These are phyloP conservation scores for Polydesmus complanatus DNA, from an alignment of 2,888 invertebrate species.

Conservation along the genomic window DNA sequence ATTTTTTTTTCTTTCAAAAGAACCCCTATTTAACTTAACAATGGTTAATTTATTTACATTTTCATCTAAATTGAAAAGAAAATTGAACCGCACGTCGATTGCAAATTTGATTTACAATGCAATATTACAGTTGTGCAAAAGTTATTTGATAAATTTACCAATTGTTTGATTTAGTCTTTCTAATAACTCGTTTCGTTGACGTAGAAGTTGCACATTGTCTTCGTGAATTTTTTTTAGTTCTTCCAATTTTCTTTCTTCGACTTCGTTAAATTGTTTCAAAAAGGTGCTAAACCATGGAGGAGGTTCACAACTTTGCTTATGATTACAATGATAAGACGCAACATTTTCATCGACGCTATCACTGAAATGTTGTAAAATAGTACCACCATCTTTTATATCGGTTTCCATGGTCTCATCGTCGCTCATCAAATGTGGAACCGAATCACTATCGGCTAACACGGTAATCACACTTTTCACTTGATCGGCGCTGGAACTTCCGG, in stretches of 20 bases:
- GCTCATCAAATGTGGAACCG: not conserved
- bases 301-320: not conserved
- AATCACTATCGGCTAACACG: not conserved
- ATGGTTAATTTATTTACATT: too few relatives aligned
- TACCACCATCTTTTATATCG: not conserved
- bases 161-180: not conserved
- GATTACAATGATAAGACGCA: too few relatives aligned
- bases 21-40: too few relatives aligned
- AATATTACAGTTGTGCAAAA: too few relatives aligned
- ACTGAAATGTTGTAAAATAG: not conserved
- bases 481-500: not conserved
- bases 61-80: too few relatives aligned
- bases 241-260: not conserved
- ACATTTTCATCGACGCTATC: too few relatives aligned
- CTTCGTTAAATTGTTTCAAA: not conserved
- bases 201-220: not conserved
- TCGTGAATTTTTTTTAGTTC: not conserved
- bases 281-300: not conserved
- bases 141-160: constrained; percentile 14
- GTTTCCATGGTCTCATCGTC: not conserved
- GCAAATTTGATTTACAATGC: too few relatives aligned
- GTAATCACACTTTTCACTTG: not conserved
- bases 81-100: too few relatives aligned
- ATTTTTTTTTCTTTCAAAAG: too few relatives aligned
- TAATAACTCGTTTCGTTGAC: not conserved